phyloP scores from a whole-genome alignment of 35 echinoderm and acorn worm genomes.

The Amphiura filiformis region DNA sequence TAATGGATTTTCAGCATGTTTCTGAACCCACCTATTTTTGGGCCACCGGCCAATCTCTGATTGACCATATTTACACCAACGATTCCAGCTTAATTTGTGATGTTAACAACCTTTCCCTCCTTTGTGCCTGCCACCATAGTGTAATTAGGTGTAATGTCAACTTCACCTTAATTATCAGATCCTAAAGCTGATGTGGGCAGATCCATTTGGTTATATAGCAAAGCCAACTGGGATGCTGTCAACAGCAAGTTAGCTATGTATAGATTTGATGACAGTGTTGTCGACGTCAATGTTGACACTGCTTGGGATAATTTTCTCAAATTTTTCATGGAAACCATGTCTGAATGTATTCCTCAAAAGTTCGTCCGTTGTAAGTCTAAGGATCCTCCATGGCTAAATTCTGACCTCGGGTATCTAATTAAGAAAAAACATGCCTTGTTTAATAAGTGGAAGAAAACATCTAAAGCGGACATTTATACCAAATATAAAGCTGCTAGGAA shows the following conservation, averaged over 20 bases:
- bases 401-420: background rate
- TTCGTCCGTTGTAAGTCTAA: background rate
- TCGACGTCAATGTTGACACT: background rate
- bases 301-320: background rate
- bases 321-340: constrained; percentile 1
- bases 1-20: background rate
- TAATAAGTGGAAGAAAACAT: background rate
- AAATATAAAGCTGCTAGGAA: background rate
- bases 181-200: background rate
- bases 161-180: background rate
- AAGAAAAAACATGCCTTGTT: background rate
- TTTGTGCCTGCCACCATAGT: background rate
- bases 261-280: background rate
- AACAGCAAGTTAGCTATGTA: background rate
- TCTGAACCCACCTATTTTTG: background rate
- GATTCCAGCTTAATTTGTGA: background rate
- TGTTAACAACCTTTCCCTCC: background rate
- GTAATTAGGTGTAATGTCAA: background rate
- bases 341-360: background rate
- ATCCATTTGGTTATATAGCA: background rate
- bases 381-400: background rate
- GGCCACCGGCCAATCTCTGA: background rate
- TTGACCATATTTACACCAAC: background rate
- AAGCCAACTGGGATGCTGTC: background rate
- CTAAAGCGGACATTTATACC: background rate